A percentile compares a stretch with the other conserved stretches of the same genome.
Evolutionary conservation across 2,797 vertebrate genomes (phyloP).

Genomic region (Micromesistius poutassou): DNA sequence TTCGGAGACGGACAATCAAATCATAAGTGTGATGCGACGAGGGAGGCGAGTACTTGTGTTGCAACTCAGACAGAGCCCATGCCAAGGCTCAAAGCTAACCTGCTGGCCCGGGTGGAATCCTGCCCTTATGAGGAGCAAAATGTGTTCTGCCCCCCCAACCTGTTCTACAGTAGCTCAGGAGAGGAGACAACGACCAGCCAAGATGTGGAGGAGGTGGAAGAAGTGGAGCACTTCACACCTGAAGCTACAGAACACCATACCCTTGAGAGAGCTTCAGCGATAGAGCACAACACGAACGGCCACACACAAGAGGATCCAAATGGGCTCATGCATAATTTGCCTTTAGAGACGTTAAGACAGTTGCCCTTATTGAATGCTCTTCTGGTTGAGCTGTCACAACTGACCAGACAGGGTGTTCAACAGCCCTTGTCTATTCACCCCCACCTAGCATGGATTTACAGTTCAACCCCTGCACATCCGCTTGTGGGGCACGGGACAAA

Average conservation of each 20-base stretch:
- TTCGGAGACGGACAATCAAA: conserved; percentile 14
- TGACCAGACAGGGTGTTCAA: conserved; percentile 54
- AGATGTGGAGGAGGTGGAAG: conserved; percentile 26
- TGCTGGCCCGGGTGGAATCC: conserved; percentile 19
- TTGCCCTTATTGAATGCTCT: conserved; percentile 86
- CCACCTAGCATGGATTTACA: conserved; percentile 69
- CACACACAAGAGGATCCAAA: conserved; percentile 27
- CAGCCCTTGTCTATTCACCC: conserved; percentile 64
- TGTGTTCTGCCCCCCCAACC: conserved; percentile 78
- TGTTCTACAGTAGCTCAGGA: conserved; percentile 74
- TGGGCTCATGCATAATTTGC: conserved; percentile 27
- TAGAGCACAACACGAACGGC: conserved; percentile 9
- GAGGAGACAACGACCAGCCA: conserved; percentile 32
- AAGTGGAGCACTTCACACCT: conserved; percentile 30
- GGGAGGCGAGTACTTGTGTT: conserved; percentile 1
- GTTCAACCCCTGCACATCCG: conserved; percentile 21
- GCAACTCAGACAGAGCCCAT: conserved; percentile 31
- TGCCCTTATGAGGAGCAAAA: conserved; percentile 46
- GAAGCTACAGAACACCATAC: conserved; percentile 33
- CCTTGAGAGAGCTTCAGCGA: not conserved
- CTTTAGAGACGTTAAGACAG: conserved; percentile 61
- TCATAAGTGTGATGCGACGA: conserved; percentile 23
- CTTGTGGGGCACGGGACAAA: conserved; percentile 7
- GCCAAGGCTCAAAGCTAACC: conserved; percentile 16
- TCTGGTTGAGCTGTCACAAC: conserved; percentile 80